Conservation (phyloP, 2,113 vertebrate species). For the Spermophilus dauricus region DNA sequence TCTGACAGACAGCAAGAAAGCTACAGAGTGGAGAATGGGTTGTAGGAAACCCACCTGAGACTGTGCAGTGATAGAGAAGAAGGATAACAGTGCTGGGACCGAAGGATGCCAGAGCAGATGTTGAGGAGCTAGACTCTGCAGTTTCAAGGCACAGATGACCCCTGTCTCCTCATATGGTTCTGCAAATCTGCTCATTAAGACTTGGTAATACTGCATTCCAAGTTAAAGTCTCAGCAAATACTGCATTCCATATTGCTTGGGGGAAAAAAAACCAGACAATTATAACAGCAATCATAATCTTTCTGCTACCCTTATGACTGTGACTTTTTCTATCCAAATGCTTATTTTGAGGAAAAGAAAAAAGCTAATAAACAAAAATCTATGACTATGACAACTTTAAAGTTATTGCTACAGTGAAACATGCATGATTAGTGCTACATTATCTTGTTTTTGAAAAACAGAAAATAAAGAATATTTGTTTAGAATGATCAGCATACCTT, state of each 20-base stretch:
- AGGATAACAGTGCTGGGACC: rapidly evolving
- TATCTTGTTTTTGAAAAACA: neutral
- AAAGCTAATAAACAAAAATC: constrained; percentile 59
- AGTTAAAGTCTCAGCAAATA: neutral
- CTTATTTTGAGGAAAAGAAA: neutral
- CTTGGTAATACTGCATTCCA: neutral
- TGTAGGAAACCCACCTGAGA: neutral
- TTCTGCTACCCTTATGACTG: neutral
- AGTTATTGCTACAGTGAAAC: constrained; percentile 38
- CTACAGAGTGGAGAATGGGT: neutral
- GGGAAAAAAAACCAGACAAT: neutral
- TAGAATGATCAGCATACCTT: neutral
- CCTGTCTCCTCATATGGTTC: neutral
- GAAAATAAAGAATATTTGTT: neutral
- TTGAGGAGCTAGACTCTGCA: rapidly evolving
- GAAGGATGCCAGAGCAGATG: rapidly evolving
- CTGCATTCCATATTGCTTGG: neutral
- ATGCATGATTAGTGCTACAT: neutral
- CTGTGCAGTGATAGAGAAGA: rapidly evolving
- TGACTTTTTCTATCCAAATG: neutral
- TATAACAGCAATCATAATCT: neutral
- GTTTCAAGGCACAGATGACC: neutral
- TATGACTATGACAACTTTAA: neutral
- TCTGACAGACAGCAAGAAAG: neutral
- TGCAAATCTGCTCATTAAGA: neutral